A percentile compares a stretch with the other conserved stretches of the same genome.
phyloP scores from a whole-genome alignment of 2,113 vertebrate genomes.

The Zootoca vivipara region DNA sequence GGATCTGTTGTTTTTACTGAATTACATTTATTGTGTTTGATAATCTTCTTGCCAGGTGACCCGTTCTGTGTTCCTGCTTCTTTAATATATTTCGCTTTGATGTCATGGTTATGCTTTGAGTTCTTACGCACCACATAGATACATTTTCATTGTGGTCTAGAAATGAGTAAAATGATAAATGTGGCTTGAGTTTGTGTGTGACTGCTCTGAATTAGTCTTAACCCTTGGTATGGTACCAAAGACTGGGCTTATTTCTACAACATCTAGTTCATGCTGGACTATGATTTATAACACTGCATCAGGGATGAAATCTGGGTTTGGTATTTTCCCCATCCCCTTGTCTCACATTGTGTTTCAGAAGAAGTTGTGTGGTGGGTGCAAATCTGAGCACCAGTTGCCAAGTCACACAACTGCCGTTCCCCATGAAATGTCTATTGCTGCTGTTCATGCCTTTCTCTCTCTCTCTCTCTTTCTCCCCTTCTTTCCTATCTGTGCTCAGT shows the following conservation, averaged over 20 bases:
- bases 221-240: too few species aligned
- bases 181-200: too few species aligned
- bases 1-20: too few species aligned
- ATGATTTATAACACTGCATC: neutral
- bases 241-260: neutral
- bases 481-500: conserved; percentile 70
- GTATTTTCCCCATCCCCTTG: neutral
- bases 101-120: too few species aligned
- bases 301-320: neutral
- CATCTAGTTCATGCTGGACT: neutral
- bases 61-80: too few species aligned
- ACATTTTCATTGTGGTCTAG: too few species aligned
- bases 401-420: neutral
- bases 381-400: neutral
- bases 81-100: too few species aligned
- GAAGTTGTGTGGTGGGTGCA: neutral
- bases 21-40: too few species aligned
- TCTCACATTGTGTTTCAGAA: neutral
- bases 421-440: neutral
- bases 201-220: neutral
- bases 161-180: too few species aligned
- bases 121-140: too few species aligned
- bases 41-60: too few species aligned
- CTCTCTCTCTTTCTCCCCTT: neutral
- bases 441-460: neutral